Percentiles rank a stretch among this genome's conserved stretches.
Evolutionary conservation across 2,797 vertebrate genomes (phyloP).

Genomic region (Eulemur albifrons): DNA sequence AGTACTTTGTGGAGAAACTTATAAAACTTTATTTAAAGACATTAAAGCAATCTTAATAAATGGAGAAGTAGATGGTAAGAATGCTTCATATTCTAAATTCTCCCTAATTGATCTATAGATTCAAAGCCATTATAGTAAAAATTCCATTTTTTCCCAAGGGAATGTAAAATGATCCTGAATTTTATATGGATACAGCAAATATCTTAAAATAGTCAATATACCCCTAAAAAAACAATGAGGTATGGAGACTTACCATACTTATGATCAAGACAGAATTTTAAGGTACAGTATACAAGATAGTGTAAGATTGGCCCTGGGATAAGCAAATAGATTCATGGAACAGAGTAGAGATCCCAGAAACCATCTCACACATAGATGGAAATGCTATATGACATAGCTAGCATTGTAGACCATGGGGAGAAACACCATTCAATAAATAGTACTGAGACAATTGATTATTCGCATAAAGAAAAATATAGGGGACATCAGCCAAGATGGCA

Average conservation of each 20-base stretch:
- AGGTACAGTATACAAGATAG: not conserved
- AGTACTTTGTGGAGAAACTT: not conserved
- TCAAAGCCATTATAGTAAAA: not conserved
- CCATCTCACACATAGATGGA: not conserved
- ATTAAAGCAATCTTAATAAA: not conserved
- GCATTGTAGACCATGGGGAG: not conserved
- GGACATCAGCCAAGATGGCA: too few species aligned
- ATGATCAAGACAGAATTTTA: not conserved
- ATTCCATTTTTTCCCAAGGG: not conserved
- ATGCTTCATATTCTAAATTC: not conserved
- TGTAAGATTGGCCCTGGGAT: not conserved
- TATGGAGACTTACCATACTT: not conserved
- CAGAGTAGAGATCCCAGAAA: not conserved
- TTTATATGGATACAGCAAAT: not conserved
- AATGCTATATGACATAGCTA: not conserved
- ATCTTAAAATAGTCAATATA: not conserved
- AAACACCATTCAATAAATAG: not conserved
- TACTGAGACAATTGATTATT: not conserved
- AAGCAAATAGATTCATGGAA: not conserved
- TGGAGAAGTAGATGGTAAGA: not conserved
- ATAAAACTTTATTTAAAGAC: not conserved
- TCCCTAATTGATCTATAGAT: not conserved
- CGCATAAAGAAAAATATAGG: not conserved
- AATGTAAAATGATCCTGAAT: not conserved
- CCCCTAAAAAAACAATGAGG: not conserved